phyloP scores from a whole-genome alignment of 2,113 vertebrate genomes.

The Ardeotis arabs region DNA sequence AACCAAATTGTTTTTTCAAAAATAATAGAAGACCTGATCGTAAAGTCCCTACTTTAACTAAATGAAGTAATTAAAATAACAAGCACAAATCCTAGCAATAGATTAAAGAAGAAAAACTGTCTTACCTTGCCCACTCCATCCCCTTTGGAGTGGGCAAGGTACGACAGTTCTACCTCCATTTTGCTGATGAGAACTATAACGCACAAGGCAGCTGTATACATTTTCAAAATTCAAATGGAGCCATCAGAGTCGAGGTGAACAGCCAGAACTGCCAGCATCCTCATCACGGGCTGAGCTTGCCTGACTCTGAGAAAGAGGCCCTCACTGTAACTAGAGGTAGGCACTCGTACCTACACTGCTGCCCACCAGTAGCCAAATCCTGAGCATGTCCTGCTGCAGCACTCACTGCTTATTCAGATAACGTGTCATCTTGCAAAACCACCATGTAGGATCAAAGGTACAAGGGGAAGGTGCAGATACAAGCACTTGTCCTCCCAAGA shows the following conservation, averaged over 20 bases:
- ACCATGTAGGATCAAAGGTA: fast-evolving
- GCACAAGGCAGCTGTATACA: neutral
- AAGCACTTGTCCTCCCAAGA: neutral
- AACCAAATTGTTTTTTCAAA: neutral
- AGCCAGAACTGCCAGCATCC: neutral
- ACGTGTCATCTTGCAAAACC: neutral
- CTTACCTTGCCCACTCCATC: no score
- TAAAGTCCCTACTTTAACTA: neutral
- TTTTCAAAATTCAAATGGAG: neutral
- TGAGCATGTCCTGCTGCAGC: neutral
- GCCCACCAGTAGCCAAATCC: neutral
- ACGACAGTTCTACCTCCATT: neutral
- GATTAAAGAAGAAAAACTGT: no score
- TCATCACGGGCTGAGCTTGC: neutral
- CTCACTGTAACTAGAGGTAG: neutral
- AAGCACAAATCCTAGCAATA: neutral
- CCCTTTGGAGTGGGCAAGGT: neutral
- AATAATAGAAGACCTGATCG: neutral
- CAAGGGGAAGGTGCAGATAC: neutral
- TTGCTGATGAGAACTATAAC: neutral
- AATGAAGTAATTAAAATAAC: neutral
- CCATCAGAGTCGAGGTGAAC: neutral
- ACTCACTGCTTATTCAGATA: neutral
- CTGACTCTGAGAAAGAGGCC: neutral
- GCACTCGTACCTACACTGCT: fast-evolving